Evolutionary conservation across 2,797 vertebrate genomes (phyloP), one percentile per base, ranked within the genome.

Genomic region (Intellagama lesueurii): DNA sequence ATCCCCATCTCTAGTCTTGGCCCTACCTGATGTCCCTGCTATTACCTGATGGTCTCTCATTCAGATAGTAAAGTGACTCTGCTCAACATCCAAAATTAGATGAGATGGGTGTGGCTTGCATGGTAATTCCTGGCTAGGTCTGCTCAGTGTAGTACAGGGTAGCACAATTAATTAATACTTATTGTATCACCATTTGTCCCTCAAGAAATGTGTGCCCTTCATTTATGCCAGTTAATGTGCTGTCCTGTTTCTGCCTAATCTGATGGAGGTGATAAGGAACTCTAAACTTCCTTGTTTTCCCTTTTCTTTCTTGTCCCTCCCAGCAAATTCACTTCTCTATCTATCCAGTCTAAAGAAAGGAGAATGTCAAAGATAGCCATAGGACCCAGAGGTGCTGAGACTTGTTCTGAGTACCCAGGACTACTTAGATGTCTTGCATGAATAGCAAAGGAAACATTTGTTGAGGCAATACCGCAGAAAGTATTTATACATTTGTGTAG

Each of bases 401-500:
- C 22, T 76, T 78, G 22, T 68, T 17, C 30, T 32, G 75, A 70
- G 72, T 85, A 32, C 19, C 24, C 66, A 32, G 35, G 49, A 79
- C 7, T 79, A 68, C 44, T 88, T 8, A 70, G 47, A 70, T 89
- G 47, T 80, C 66, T 85, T 79, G 49, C 66, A 60, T 72, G 66
- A 72, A 81, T 81, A 88, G n/a, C 70, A 84, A 56, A 85, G 94
- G 91, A 40, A 88, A 89, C 81, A 83, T 92, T 92, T 93, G 90
- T 87, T 88, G 77, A 87, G 83, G 60, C 64, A 87, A 12, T 72
- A 22, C 86, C 85, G 88, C 85, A 85, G 83, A 92, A 80, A 87
- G 73, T 68, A 94, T 93, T 92, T 93, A 0, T 83, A 70, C 89
- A 83, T 90, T 89, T 87, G 83, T 92, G 92, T 91, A 93, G 70